Base-by-base conservation (phyloP, 2,113 vertebrate species). In the Pseudopodoces humilis region DNA sequence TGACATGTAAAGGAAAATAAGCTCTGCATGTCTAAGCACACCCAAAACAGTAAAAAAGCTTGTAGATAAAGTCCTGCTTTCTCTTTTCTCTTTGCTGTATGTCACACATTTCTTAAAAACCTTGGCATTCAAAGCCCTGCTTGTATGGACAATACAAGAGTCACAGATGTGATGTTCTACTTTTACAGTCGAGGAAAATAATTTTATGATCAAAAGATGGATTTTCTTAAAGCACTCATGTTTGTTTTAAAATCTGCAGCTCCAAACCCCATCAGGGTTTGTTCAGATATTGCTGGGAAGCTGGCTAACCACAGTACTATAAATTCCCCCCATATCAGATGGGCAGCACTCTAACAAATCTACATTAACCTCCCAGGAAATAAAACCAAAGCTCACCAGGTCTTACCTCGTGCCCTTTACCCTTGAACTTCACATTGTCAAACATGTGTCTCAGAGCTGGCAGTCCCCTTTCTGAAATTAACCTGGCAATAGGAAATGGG, bases 351-450 rank as follows among this genome's bases (percentile, higher is more conserved):
- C 47, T 5, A 8, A 9, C 25, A 76, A 41, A 30, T 10, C 49
- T 13, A 23, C 33, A 35, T 17, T 10, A 67, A 69, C 28, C 35
- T 75, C 49, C 58, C 80, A 86, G 41, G 20, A 90, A 78, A 70
- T 55, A 81, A 63, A 50, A 14, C 22, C 56, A 28, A 47, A 82
- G 59, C 55, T 79, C 77, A 28, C 10, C 13, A 44, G 27, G 59
- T 92, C 97, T 97, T 82, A 99, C 99, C 98, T 99, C 99, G 2
- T 99, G 98, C 14, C 99, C 99, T 98, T 99, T 99, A 64, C 99
- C 99, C 98, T 98, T 99, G 92, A 99, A 99, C 53, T 95, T 98
- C 44, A 97, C 97, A 0, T 98, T 95, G 64, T 98, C 98, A 96
- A 99, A 99, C 91, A 99, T 39, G 14, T 98, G 98, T 20, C 99